These are phyloP conservation scores for Formica aserva DNA, from an alignment of 2,888 invertebrate species.

Conservation along the genomic window DNA sequence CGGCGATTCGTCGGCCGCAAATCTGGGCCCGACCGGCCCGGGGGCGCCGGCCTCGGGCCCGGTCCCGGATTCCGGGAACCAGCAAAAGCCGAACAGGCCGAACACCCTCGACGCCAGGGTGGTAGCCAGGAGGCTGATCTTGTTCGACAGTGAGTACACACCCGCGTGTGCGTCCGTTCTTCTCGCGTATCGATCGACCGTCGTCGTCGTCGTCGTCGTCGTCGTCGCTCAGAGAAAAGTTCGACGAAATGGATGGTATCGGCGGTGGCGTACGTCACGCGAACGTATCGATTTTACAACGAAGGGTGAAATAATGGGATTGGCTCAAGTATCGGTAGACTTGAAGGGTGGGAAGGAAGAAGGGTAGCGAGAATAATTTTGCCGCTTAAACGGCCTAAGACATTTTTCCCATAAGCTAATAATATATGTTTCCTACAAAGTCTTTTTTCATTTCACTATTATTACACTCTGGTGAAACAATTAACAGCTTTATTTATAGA, in stretches of 20 bases:
- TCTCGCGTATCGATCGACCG: slow-evolving; percentile 17
- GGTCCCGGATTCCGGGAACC: slow-evolving; percentile 80
- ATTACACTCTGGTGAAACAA: neutral
- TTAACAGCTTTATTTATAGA: neutral
- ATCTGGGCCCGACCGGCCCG: slow-evolving; percentile 73
- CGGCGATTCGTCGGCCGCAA: slow-evolving; percentile 81
- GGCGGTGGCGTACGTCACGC: neutral
- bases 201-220: neutral
- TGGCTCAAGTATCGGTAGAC: neutral
- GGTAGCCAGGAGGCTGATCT: slow-evolving; percentile 90
- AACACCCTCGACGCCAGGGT: slow-evolving; percentile 90
- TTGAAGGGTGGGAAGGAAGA: neutral
- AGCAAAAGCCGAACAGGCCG: slow-evolving; percentile 91
- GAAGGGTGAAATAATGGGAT: neutral
- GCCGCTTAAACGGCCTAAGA: neutral
- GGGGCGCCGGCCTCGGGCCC: slow-evolving; percentile 74
- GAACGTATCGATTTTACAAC: neutral
- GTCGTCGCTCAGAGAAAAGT: slow-evolving; percentile 53
- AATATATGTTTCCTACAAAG: neutral
- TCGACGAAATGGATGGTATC: slow-evolving; percentile 11
- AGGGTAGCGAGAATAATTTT: neutral
- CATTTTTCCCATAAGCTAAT: neutral
- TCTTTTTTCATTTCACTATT: neutral
- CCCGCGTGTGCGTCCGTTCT: slow-evolving; percentile 8
- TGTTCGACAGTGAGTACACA: slow-evolving; percentile 80